These are phyloP conservation scores for Ypsolopha sequella DNA, from an alignment of 2,888 invertebrate species.

Conservation along the genomic window DNA sequence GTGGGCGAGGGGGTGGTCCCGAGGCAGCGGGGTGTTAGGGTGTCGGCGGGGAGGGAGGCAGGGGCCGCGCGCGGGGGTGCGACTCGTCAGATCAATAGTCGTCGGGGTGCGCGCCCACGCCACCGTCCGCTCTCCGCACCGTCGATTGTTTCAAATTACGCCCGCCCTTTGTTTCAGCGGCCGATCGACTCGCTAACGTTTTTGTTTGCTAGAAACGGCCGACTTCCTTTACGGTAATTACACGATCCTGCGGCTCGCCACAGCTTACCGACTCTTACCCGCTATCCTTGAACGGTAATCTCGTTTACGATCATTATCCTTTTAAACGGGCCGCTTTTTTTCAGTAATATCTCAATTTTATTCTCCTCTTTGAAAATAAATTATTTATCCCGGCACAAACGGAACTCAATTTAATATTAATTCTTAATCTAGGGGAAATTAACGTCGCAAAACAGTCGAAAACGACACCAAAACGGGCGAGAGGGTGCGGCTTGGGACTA, in stretches of 20 bases:
- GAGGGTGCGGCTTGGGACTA: constrained; percentile 13
- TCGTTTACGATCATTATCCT: constrained; percentile 21
- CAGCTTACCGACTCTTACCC: too few species aligned
- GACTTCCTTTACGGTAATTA: constrained; percentile 67
- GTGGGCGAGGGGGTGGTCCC: constrained; percentile 13
- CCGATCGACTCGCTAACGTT: constrained; percentile 62
- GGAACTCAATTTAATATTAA: constrained; percentile 1
- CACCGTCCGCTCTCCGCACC: constrained; percentile 51
- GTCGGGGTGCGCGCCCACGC: constrained; percentile 23
- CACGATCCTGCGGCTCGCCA: constrained; percentile 47
- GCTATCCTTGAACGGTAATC: constrained; percentile 18
- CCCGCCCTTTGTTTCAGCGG: constrained; percentile 63
- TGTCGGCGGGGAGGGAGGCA: constrained; percentile 20
- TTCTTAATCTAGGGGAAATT: constrained; percentile 10
- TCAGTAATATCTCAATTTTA: not conserved
- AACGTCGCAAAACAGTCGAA: constrained; percentile 13
- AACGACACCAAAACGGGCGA: constrained; percentile 15
- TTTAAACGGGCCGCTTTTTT: constrained; percentile 5
- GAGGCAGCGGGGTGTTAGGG: constrained; percentile 2
- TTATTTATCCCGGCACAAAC: not conserved
- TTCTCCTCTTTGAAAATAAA: not conserved
- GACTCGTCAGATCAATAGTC: constrained; percentile 66
- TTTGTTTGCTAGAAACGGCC: constrained; percentile 63
- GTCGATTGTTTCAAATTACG: constrained; percentile 70
- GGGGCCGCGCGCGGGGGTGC: constrained; percentile 24